Percentiles rank a stretch among this genome's conserved stretches.
Conservation (phyloP, 2,888 invertebrate species). For the Heliconius hortense region DNA sequence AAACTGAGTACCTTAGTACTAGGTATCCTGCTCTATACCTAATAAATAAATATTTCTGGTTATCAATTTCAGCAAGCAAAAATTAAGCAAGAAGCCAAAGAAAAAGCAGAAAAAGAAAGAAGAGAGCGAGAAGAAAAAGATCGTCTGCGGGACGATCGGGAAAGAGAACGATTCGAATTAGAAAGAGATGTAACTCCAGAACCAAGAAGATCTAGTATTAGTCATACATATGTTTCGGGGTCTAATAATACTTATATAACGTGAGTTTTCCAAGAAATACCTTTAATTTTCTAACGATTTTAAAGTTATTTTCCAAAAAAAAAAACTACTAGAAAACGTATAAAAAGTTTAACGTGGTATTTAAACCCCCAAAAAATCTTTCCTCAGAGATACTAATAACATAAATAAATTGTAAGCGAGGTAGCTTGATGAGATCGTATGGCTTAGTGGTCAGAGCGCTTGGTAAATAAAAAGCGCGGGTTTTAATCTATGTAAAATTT, state of each 20-base stretch:
- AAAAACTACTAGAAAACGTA: too few relatives aligned
- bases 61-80: slow-evolving; percentile 68
- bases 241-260: slow-evolving; percentile 47
- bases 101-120: slow-evolving; percentile 65
- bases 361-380: too few relatives aligned
- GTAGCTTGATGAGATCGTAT: too few relatives aligned
- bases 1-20: not conserved
- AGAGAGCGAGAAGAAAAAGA: slow-evolving; percentile 67
- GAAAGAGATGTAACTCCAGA: slow-evolving; percentile 54
- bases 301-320: too few relatives aligned
- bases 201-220: slow-evolving; percentile 54
- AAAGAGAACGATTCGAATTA: slow-evolving; percentile 50
- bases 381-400: too few relatives aligned
- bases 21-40: not conserved
- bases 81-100: slow-evolving; percentile 74
- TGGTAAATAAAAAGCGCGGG: too few relatives aligned
- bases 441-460: too few relatives aligned
- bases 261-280: slow-evolving; percentile 45
- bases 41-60: not conserved
- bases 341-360: too few relatives aligned
- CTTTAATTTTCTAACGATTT: too few relatives aligned
- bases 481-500: too few relatives aligned
- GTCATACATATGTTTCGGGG: slow-evolving; percentile 47
- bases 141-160: slow-evolving; percentile 61
- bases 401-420: too few relatives aligned